Evolutionary conservation across 2,113 vertebrate genomes (phyloP).

Genomic region (Elanus axillaris): DNA sequence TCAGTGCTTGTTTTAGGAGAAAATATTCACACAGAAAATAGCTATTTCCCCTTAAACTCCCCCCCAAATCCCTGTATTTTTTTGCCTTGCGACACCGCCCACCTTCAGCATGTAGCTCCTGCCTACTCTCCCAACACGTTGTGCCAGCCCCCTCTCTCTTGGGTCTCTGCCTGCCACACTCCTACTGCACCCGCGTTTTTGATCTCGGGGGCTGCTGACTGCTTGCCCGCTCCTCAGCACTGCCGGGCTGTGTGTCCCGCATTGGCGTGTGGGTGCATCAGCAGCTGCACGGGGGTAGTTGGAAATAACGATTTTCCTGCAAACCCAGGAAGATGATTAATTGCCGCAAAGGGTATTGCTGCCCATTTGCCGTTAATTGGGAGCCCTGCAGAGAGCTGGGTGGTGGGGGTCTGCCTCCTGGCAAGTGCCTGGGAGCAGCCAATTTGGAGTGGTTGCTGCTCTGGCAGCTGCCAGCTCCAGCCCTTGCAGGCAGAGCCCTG

Average conservation of each 20-base stretch:
- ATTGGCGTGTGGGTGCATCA: not conserved
- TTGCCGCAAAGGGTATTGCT: not conserved
- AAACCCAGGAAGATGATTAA: not conserved
- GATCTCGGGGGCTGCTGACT: not conserved
- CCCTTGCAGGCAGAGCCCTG: not conserved
- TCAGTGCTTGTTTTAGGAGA: not conserved
- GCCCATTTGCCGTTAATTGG: not conserved
- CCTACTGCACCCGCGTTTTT: not conserved
- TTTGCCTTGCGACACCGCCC: not conserved
- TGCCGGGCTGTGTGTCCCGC: not conserved
- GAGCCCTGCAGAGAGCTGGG: not conserved
- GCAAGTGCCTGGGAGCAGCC: not conserved
- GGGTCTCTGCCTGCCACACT: not conserved
- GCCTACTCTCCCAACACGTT: not conserved
- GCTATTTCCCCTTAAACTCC: not conserved
- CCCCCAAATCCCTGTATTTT: not conserved
- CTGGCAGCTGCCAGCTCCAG: not conserved
- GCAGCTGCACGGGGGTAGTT: not conserved
- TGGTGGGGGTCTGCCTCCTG: not conserved
- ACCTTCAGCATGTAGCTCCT: not conserved
- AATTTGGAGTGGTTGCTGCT: accelerated
- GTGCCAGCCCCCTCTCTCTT: not conserved
- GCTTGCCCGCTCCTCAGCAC: not conserved
- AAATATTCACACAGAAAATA: not conserved
- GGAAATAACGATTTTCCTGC: not conserved